Conservation (phyloP, 2,888 invertebrate genomes). For the Pammene fasciana region DNA sequence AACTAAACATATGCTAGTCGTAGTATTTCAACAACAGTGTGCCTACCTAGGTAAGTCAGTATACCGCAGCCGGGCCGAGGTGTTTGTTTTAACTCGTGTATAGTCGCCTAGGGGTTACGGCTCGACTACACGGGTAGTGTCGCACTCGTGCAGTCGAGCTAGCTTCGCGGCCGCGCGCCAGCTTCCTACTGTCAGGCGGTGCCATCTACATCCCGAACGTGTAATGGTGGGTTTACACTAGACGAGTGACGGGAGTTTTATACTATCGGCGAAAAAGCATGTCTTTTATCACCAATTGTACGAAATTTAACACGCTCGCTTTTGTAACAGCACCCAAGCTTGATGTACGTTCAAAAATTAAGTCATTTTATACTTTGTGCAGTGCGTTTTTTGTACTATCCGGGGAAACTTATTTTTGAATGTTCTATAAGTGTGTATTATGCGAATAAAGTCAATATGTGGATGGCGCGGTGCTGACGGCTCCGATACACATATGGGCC, state of each 20-base stretch:
- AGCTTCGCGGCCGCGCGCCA: constrained; percentile 9
- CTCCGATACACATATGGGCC: not conserved
- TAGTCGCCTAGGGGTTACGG: constrained; percentile 51
- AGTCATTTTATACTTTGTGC: not conserved
- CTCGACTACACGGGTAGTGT: not conserved
- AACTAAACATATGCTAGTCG: constrained; percentile 39
- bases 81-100: constrained; percentile 71
- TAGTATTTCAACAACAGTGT: constrained; percentile 38
- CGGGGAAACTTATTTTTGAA: constrained; percentile 4
- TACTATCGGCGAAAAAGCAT: not conserved
- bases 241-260: not conserved
- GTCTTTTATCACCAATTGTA: not conserved
- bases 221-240: not conserved
- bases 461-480: constrained; percentile 9
- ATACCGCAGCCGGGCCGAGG: constrained; percentile 55
- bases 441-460: not conserved
- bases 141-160: not conserved
- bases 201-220: not conserved
- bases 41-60: constrained; percentile 36
- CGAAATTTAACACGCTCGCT: not conserved
- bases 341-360: not conserved
- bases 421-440: not conserved
- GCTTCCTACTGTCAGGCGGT: constrained; percentile 8
- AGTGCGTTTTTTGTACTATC: constrained; percentile 12
- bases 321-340: not conserved